Evolutionary conservation across 2,797 vertebrate species (phyloP).

Genomic region (Numenius phaeopus): DNA sequence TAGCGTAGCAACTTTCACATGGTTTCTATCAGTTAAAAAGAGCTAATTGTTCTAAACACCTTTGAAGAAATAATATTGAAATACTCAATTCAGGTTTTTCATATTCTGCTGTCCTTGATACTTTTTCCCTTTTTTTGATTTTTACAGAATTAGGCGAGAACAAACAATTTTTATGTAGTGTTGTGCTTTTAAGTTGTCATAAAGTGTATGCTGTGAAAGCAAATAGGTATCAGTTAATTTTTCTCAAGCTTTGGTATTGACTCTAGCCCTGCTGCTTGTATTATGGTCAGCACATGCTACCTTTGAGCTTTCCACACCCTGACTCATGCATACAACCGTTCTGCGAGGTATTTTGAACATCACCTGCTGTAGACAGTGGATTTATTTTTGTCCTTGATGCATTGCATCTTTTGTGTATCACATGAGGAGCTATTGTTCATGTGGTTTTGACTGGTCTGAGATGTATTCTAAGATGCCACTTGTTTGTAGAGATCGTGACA

Average conservation of each 20-base stretch:
- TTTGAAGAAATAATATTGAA: neutral
- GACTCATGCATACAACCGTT: neutral
- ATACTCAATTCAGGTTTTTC: neutral
- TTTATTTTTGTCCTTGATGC: neutral
- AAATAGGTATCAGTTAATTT: neutral
- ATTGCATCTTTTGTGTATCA: neutral
- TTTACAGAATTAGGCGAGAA: neutral
- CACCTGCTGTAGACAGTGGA: rapidly evolving
- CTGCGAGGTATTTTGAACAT: neutral
- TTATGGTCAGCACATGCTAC: neutral
- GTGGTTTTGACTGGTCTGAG: neutral
- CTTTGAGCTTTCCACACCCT: neutral
- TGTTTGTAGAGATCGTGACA: rapidly evolving
- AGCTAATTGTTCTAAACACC: neutral
- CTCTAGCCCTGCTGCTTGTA: neutral
- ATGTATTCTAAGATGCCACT: neutral
- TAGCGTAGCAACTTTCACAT: neutral
- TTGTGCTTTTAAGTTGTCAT: neutral
- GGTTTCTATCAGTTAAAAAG: neutral
- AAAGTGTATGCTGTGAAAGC: neutral
- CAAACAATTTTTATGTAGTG: neutral
- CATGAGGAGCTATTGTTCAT: neutral
- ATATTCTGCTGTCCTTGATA: neutral
- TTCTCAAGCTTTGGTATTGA: neutral
- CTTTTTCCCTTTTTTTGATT: neutral